phyloP scores from a whole-genome alignment of 2,113 vertebrate species.

The Blennius ocellaris region DNA sequence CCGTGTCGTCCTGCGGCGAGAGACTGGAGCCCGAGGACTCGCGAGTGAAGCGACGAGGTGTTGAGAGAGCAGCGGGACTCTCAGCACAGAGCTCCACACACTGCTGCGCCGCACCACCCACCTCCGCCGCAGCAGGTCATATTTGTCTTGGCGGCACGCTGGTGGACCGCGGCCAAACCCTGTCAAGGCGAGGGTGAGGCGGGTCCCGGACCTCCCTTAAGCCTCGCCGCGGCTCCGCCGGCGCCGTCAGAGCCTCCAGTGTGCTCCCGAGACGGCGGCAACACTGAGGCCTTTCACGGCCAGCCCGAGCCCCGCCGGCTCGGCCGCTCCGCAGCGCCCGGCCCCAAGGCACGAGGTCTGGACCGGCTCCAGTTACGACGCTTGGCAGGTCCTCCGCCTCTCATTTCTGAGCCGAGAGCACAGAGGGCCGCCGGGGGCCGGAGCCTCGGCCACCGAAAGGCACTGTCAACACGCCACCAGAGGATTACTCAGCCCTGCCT shows the following conservation, averaged over 20 bases:
- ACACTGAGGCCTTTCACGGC: constrained; percentile 70
- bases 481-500: constrained; percentile 35
- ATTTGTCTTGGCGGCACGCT: constrained; percentile 65
- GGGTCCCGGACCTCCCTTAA: constrained; percentile 57
- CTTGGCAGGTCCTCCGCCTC: constrained; percentile 34
- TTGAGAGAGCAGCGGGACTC: constrained; percentile 4
- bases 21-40: constrained; percentile 9
- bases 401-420: constrained; percentile 27
- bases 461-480: constrained; percentile 8
- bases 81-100: constrained; percentile 39
- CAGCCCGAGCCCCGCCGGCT: neutral
- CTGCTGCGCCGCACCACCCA: constrained; percentile 51
- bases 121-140: constrained; percentile 40
- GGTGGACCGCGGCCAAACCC: constrained; percentile 20
- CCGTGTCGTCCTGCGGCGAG: neutral
- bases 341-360: constrained; percentile 41
- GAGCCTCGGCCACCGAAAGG: constrained; percentile 8
- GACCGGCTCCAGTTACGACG: constrained; percentile 41
- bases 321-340: constrained; percentile 12
- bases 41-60: constrained; percentile 20
- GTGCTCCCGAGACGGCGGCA: constrained; percentile 24
- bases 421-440: constrained; percentile 1
- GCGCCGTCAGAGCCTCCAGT: constrained; percentile 59
- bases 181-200: constrained; percentile 49
- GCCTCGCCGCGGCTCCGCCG: constrained; percentile 46